These are phyloP conservation scores for Stictocephala bisonia DNA, from an alignment of 2,888 invertebrate genomes.

Conservation along the genomic window DNA sequence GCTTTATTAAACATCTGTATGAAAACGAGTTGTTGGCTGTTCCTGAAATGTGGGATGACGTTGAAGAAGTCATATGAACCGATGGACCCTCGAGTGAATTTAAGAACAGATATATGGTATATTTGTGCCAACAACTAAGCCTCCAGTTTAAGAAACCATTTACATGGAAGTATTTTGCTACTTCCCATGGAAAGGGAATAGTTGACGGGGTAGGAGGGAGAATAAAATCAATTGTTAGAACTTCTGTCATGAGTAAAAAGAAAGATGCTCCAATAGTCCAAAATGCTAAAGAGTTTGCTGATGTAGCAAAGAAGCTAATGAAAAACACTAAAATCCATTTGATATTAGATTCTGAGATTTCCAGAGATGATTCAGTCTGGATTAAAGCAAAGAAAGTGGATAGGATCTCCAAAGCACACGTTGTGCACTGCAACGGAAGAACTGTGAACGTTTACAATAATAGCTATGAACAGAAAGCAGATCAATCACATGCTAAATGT, in stretches of 20 bases:
- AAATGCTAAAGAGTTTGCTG: neutral
- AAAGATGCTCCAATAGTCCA: constrained; percentile 14
- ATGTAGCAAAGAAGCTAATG: constrained; percentile 13
- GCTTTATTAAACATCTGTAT: constrained; percentile 7
- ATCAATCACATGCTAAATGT: too few species aligned
- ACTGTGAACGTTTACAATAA: too few species aligned
- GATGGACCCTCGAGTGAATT: neutral
- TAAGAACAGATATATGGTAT: neutral
- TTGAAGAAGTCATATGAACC: neutral
- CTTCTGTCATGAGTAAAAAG: constrained; percentile 14
- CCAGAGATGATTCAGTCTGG: constrained; percentile 34
- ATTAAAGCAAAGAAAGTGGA: constrained; percentile 1
- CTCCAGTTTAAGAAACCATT: neutral
- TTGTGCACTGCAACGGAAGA: too few species aligned
- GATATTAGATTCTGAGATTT: constrained; percentile 22
- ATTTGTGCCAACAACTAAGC: neutral
- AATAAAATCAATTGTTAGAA: constrained; percentile 20
- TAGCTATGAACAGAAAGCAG: too few species aligned
- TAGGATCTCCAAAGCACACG: too few species aligned
- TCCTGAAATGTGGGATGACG: neutral
- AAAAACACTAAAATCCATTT: neutral
- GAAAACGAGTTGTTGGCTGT: neutral
- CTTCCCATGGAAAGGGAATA: constrained; percentile 24
- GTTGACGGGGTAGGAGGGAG: constrained; percentile 11
- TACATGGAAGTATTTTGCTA: constrained; percentile 14